phyloP scores from a whole-genome alignment of 1,140 invertebrate genomes.

The Eumaeus atala region DNA sequence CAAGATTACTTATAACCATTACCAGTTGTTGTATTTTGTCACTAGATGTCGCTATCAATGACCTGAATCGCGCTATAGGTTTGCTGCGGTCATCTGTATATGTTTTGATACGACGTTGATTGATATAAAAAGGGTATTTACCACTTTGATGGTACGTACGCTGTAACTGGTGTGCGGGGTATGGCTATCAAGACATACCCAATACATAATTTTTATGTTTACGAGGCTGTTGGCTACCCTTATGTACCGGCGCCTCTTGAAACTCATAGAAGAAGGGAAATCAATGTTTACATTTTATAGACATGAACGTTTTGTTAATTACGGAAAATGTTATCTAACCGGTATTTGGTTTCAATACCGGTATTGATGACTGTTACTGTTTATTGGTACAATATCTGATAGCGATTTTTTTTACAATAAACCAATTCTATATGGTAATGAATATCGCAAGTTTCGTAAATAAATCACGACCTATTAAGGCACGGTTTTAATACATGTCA shows the following conservation, averaged over 20 bases:
- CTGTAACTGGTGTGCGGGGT: conserved; percentile 71
- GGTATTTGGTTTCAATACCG: too few relatives aligned
- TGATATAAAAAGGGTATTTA: conserved; percentile 77
- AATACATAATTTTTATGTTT: conserved; percentile 78
- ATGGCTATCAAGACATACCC: conserved; percentile 82
- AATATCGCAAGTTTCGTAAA: too few relatives aligned
- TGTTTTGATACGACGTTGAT: background rate
- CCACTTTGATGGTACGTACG: conserved; percentile 74
- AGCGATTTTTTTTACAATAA: too few relatives aligned
- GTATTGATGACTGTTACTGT: too few relatives aligned
- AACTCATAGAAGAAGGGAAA: background rate
- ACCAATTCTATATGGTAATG: too few relatives aligned
- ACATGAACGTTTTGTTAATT: too few relatives aligned
- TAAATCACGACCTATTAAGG: too few relatives aligned
- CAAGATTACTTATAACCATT: too few relatives aligned
- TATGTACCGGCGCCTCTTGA: conserved; percentile 50
- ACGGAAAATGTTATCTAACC: too few relatives aligned
- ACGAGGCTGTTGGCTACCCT: conserved; percentile 58
- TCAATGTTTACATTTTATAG: too few relatives aligned
- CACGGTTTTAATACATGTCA: too few relatives aligned
- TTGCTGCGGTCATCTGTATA: background rate
- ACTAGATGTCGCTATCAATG: background rate
- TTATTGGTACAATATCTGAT: too few relatives aligned
- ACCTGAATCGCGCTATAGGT: conserved; percentile 3
- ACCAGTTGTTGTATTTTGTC: background rate